Conservation (phyloP, 2,888 invertebrate genomes). For the Melanostoma mellinum region DNA sequence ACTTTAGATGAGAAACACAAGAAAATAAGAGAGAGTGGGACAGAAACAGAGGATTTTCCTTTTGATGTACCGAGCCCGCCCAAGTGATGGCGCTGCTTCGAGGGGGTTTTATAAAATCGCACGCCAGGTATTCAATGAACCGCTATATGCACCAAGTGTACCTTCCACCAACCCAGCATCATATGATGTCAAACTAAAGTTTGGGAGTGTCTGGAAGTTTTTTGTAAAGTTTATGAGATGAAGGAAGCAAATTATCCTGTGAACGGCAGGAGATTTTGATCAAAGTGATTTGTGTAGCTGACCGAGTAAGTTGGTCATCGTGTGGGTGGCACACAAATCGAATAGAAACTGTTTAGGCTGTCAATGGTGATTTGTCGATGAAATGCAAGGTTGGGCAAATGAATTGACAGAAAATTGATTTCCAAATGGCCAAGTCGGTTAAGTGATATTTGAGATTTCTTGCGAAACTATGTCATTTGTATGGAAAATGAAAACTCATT, state of each 20-base stretch:
- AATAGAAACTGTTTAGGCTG: slow-evolving; percentile 18
- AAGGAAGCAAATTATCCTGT: slow-evolving; percentile 48
- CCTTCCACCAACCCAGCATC: slow-evolving; percentile 43
- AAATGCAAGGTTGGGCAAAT: slow-evolving; percentile 49
- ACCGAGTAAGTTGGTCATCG: slow-evolving; percentile 57
- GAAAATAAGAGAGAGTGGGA: not conserved
- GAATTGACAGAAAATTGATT: slow-evolving; percentile 26
- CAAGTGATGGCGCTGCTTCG: slow-evolving; percentile 53
- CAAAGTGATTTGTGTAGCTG: slow-evolving; percentile 54
- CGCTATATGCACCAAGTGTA: slow-evolving; percentile 35
- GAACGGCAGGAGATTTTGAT: slow-evolving; percentile 53
- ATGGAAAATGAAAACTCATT: too few species aligned
- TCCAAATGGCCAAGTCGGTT: slow-evolving; percentile 29
- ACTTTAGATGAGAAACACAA: slow-evolving; percentile 60
- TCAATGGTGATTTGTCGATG: slow-evolving; percentile 29
- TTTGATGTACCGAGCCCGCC: slow-evolving; percentile 72
- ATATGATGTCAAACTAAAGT: slow-evolving; percentile 47
- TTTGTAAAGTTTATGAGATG: slow-evolving; percentile 46
- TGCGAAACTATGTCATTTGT: too few species aligned
- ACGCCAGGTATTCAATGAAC: slow-evolving; percentile 65
- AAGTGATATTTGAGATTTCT: not conserved
- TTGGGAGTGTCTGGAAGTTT: slow-evolving; percentile 57
- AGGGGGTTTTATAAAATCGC: slow-evolving; percentile 34
- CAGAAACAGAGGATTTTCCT: slow-evolving; percentile 21
- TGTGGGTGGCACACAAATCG: slow-evolving; percentile 27